Base-by-base conservation (phyloP, 2,797 vertebrate species). In the Eospalax fontanierii region DNA sequence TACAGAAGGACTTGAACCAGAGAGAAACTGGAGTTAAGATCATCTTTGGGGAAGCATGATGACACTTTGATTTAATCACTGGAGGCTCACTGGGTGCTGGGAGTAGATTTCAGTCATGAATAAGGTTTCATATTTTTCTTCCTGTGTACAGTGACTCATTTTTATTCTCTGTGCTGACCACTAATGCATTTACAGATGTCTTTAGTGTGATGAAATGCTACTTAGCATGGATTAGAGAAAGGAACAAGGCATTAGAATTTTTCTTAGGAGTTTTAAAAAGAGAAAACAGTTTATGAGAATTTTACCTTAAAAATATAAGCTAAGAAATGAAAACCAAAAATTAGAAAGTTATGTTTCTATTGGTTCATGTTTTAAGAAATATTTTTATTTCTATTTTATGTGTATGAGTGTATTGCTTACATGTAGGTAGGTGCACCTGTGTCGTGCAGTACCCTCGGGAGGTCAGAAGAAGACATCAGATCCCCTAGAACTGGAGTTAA, bases 231-330 rank as follows among this genome's bases (percentile, higher is more conserved):
- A 26, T 70, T 80, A 84, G 35, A 82, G 78, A 89, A 63, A 59
- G n/a, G 70, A 92, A 65, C 40, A 16, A 38, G 22, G 38, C 90
- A 80, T 86, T 75, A 85, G 5, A 88, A 74, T 68, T 90, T 89
- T 96, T 21, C 70, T 88, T 89, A 90, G 68, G 28, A 83, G 86
- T 80, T 89, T 89, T 38, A 73, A 28, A 21, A 85, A 70, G n/a
- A 89, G 71, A 83, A 8, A 76, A 80, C 0, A 73, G 38, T 75
- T 89, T 86, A 15, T 75, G 61, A 82, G 40, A 89, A 38, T 80
- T 93, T 94, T 89, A 84, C 24, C 65, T 92, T 93, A 9, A 70
- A 82, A 30, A 26, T 88, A 68, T 92, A 76, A 87, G 59, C 15
- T 43, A 90, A 92, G 33, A 86, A 86, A 74, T 38, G 18, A 87